Evolutionary conservation across 2,888 invertebrate species (phyloP), one percentile per base, ranked within the genome.

Genomic region (Trisateles emortualis): DNA sequence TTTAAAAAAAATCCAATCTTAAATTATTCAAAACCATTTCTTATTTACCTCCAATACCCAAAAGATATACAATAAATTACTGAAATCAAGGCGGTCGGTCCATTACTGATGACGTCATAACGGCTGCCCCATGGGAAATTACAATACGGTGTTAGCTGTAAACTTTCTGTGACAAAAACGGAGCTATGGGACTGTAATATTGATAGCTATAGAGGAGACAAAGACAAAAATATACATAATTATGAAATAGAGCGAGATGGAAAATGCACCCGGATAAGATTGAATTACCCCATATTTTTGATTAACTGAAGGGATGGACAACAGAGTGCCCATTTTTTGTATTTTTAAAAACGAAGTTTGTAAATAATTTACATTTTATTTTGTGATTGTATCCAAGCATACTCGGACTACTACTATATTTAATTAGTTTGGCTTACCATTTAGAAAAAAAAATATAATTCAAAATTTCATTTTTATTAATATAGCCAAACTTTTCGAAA

Each of bases 81-180:
- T 60, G 38, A 58, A 69, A 64, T 69, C 56, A 66, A 55, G 58
- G 48, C 41, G 30, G 41, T 38, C 32, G 33, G 50, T 42, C 59
- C 54, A 68, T 67, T 62, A 52, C 50, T 48, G 72, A 64, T 59
- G 64, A 53, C 64, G 60, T 68, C 66, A 62, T 71, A 71, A 59
- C 72, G 56, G 47, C 11, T 10, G 5, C 10, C 69, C 24, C 72
- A 3, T 3, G 72, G 71, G 72, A 71, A 71, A 71, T 71, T 64
- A 71, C 64, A 69, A 71, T 64, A 50, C 55, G 32, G 49, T 59
- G 69, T 62, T 48, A 51, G 53, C 55, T 32, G 43, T 17, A 56
- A 71, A 67, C 52, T 71, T 70, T 58, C 53, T 62, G 45, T 55
- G 46, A 64, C 62, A 71, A 71, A 71, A 68, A 64, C 11, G 59